Evolutionary conservation across 2,888 invertebrate species (phyloP).

Genomic region (Nasonia oneida): DNA sequence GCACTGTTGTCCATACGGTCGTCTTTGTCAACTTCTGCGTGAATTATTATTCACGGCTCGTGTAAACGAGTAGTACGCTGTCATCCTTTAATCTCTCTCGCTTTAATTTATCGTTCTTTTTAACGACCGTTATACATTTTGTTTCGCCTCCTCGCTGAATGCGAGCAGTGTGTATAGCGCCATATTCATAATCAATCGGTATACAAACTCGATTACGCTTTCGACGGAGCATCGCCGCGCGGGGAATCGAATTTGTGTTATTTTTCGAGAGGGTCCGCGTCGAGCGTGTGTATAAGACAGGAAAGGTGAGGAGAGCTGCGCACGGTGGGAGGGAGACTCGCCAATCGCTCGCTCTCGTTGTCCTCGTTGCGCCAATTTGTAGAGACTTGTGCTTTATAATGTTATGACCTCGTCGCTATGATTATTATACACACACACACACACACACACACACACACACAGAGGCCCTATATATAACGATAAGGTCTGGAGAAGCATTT

Average conservation of each 20-base stretch:
- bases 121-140: not conserved
- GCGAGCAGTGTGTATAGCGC: too few species aligned
- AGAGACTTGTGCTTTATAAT: constrained; percentile 59
- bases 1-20: too few species aligned
- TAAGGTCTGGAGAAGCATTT: constrained; percentile 38
- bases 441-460: not conserved
- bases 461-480: not conserved
- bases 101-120: not conserved
- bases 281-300: constrained; percentile 14
- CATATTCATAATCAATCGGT: too few species aligned
- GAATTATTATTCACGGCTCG: constrained; percentile 14
- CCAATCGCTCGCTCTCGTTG: constrained; percentile 60
- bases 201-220: too few species aligned
- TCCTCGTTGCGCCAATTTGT: constrained; percentile 62
- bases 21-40: constrained; percentile 1
- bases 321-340: constrained; percentile 41
- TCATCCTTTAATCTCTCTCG: not conserved
- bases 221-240: too few species aligned
- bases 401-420: constrained; percentile 55
- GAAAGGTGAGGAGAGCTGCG: constrained; percentile 36
- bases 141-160: not conserved
- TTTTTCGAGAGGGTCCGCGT: constrained; percentile 35
- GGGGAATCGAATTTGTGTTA: constrained; percentile 1
- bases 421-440: constrained; percentile 8
- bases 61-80: not conserved